These are phyloP conservation scores for Epizoanthus stellaris DNA, from an alignment of 92 coral and sea anemone species.

Conservation along the genomic window DNA sequence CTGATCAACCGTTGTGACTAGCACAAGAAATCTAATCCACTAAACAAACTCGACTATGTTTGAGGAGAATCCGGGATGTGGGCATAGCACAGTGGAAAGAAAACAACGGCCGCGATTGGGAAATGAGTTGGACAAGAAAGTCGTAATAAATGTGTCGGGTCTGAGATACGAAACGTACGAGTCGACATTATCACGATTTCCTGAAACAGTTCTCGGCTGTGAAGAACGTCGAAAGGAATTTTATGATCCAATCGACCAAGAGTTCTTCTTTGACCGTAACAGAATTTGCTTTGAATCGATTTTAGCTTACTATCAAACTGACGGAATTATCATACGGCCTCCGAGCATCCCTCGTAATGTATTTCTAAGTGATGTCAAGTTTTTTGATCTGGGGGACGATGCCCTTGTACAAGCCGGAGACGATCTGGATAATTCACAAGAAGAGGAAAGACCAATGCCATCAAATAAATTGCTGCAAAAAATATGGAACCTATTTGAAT, in stretches of 20 bases:
- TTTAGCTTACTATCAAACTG: slow-evolving; percentile 92
- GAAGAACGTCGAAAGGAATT: slow-evolving; percentile 75
- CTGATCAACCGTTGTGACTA: not conserved
- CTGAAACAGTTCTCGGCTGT: slow-evolving; percentile 90
- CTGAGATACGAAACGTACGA: slow-evolving; percentile 93
- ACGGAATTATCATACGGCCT: slow-evolving; percentile 91
- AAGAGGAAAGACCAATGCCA: slow-evolving; percentile 80
- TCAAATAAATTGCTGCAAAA: slow-evolving; percentile 79
- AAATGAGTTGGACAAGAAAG: slow-evolving; percentile 58
- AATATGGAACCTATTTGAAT: slow-evolving; percentile 90
- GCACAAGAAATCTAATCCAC: not conserved
- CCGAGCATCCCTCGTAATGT: slow-evolving; percentile 91
- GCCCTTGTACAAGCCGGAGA: slow-evolving; percentile 90
- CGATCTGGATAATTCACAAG: slow-evolving; percentile 69
- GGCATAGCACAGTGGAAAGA: not conserved
- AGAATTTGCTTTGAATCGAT: slow-evolving; percentile 96
- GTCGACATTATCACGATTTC: slow-evolving; percentile 84
- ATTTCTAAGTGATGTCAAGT: slow-evolving; percentile 87
- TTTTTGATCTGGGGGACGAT: slow-evolving; percentile 92
- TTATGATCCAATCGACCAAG: slow-evolving; percentile 82
- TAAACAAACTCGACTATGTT: not conserved
- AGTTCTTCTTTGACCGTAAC: slow-evolving; percentile 93
- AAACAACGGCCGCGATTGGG: slow-evolving; percentile 9
- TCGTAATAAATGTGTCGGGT: slow-evolving; percentile 90
- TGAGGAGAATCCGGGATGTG: slow-evolving; percentile 16